Conservation (phyloP, 2,113 vertebrate species). For the Argyrosomus japonicus region DNA sequence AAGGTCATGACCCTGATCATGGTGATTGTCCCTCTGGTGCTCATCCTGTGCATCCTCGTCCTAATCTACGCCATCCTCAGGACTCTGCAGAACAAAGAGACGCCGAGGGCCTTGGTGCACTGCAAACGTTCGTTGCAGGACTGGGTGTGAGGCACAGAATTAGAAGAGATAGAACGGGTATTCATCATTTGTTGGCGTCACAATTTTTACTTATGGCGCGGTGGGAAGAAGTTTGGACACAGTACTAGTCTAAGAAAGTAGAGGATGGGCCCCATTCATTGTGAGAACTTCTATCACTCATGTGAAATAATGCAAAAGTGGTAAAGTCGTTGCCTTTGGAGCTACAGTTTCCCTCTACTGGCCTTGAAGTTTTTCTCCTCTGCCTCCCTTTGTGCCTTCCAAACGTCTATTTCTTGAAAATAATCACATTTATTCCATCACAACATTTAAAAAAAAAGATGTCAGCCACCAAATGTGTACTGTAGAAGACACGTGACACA, state of each 20-base stretch:
- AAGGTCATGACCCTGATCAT: constrained; percentile 91
- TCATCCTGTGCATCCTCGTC: constrained; percentile 91
- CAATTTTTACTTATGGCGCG: neutral
- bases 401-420: neutral
- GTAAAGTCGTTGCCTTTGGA: constrained; percentile 52
- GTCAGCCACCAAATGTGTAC: neutral
- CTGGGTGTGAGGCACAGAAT: constrained; percentile 89
- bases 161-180: neutral
- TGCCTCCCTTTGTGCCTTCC: constrained; percentile 50
- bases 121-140: constrained; percentile 99
- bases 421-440: constrained; percentile 3
- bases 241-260: constrained; percentile 13
- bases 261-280: constrained; percentile 34
- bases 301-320: constrained; percentile 47
- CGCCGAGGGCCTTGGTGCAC: constrained; percentile 91
- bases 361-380: constrained; percentile 28
- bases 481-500: constrained; percentile 14
- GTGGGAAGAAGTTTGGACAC: constrained; percentile 16
- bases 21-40: constrained; percentile 90
- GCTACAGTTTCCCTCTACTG: constrained; percentile 36
- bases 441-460: neutral
- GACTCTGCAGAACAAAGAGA: constrained; percentile 94
- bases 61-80: constrained; percentile 92
- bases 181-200: constrained; percentile 5
- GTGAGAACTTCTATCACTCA: constrained; percentile 40